Conservation (phyloP, 2,797 vertebrate species). For the Nyctibius grandis region DNA sequence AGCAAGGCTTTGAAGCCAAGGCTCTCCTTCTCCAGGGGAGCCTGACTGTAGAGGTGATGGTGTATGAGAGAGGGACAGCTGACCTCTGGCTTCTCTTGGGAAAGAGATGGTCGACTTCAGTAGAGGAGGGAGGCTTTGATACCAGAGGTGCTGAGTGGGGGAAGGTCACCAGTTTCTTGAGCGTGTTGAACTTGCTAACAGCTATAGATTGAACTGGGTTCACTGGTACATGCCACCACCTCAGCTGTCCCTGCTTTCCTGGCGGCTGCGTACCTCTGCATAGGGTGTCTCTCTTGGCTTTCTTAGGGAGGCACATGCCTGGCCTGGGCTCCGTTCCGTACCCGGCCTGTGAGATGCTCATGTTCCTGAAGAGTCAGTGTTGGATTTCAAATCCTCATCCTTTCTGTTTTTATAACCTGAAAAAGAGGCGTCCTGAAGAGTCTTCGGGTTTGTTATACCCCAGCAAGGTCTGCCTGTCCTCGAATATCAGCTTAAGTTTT, state of each 20-base stretch:
- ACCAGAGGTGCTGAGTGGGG: neutral
- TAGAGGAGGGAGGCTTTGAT: neutral
- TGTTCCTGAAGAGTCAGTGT: neutral
- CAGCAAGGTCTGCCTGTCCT: neutral
- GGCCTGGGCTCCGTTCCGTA: neutral
- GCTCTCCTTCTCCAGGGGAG: neutral
- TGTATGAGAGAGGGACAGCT: neutral
- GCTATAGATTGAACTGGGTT: neutral
- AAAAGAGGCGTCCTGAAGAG: neutral
- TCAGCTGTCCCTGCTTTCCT: neutral
- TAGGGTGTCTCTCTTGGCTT: neutral
- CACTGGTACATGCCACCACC: neutral
- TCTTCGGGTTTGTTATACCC: neutral
- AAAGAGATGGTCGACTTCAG: neutral
- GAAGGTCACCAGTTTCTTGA: neutral
- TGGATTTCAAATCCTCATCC: neutral
- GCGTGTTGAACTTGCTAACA: fast-evolving
- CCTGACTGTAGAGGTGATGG: no score
- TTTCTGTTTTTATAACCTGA: neutral
- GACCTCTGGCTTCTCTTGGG: neutral
- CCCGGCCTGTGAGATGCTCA: neutral
- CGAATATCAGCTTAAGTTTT: neutral
- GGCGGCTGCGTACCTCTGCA: neutral
- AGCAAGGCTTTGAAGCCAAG: neutral
- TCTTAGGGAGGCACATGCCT: neutral